phyloP scores from a whole-genome alignment of 2,888 invertebrate genomes.

The Hemaris fuciformis region DNA sequence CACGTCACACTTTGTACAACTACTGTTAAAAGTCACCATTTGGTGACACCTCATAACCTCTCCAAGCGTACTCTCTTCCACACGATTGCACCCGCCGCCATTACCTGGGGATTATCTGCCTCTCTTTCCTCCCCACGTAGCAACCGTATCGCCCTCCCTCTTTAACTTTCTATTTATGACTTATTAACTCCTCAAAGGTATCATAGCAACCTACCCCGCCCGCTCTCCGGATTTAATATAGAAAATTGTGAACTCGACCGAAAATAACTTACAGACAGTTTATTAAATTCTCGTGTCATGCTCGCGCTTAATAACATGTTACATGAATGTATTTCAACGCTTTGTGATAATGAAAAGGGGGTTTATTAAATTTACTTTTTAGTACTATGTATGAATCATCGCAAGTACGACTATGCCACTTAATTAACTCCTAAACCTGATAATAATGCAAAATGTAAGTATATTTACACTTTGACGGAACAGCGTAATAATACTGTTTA shows the following conservation, averaged over 20 bases:
- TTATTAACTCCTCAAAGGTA: conserved; percentile 80
- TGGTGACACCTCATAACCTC: conserved; percentile 64
- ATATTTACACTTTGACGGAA: no score
- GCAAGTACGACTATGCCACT: no score
- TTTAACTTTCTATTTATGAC: conserved; percentile 73
- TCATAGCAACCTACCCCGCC: conserved; percentile 75
- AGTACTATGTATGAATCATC: no score
- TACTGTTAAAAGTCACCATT: conserved; percentile 52
- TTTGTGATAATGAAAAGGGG: not conserved
- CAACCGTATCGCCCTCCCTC: conserved; percentile 44
- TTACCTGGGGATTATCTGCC: conserved; percentile 61
- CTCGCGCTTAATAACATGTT: conserved; percentile 12
- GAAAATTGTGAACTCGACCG: conserved; percentile 75
- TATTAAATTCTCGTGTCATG: conserved; percentile 65
- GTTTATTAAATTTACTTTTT: not conserved
- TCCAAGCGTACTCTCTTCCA: conserved; percentile 76
- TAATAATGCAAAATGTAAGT: no score
- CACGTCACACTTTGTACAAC: conserved; percentile 21
- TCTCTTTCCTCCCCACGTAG: conserved; percentile 44
- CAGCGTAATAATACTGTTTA: no score
- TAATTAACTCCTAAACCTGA: no score
- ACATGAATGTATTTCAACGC: conserved; percentile 5
- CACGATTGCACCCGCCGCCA: conserved; percentile 71
- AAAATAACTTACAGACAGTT: conserved; percentile 64
- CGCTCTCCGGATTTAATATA: conserved; percentile 73